These are phyloP conservation scores for Hippocampus guttulatus DNA, from an alignment of 2,113 vertebrate genomes.

Conservation along the genomic window DNA sequence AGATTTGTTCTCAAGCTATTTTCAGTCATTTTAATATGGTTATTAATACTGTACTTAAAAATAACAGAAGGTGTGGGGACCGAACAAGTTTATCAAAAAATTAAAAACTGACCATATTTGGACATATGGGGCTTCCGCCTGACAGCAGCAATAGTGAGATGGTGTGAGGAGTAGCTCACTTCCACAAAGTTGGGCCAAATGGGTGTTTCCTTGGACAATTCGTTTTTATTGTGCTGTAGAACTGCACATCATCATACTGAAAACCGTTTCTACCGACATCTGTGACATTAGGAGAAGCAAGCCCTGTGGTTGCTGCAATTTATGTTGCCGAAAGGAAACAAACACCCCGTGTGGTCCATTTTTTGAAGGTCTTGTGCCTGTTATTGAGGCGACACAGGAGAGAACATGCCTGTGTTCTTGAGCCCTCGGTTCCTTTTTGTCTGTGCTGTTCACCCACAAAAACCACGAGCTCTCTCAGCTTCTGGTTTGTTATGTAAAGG, in stretches of 20 bases:
- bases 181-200: not conserved
- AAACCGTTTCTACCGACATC: not conserved
- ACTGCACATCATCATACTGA: not conserved
- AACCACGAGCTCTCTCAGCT: constrained; percentile 8
- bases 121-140: too few species aligned
- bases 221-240: not conserved
- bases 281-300: not conserved
- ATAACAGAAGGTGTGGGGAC: too few species aligned
- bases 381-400: not conserved
- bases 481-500: not conserved
- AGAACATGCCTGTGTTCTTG: not conserved
- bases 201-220: not conserved
- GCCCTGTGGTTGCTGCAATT: not conserved
- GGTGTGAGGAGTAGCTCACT: not conserved
- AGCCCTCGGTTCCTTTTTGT: not conserved
- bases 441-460: constrained; percentile 31
- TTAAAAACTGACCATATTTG: not conserved
- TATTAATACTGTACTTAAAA: too few species aligned
- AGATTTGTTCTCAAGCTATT: too few species aligned
- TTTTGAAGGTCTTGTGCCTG: not conserved
- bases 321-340: not conserved
- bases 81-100: not conserved
- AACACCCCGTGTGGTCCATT: not conserved
- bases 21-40: too few species aligned
- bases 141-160: not conserved